phyloP scores from a whole-genome alignment of 2,113 vertebrate genomes.

The Rhinolophus sinicus region DNA sequence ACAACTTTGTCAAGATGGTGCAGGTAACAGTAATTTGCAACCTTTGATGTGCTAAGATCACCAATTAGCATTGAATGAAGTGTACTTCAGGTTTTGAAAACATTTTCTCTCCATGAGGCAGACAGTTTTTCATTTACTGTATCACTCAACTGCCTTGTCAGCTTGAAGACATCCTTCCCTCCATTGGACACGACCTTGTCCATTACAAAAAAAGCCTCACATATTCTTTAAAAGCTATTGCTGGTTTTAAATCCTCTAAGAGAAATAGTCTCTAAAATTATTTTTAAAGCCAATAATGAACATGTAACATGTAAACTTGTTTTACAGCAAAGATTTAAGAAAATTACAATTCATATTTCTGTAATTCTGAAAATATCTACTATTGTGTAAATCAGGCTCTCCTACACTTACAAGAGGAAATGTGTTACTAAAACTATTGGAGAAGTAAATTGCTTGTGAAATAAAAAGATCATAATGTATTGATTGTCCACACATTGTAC shows the following conservation, averaged over 20 bases:
- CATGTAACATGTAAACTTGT: not conserved
- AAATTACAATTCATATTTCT: conserved; percentile 8
- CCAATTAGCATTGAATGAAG: not conserved
- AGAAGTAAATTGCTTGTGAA: conserved; percentile 14
- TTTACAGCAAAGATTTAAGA: conserved; percentile 12
- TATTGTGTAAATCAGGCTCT: not conserved
- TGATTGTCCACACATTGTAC: not conserved
- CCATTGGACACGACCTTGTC: not conserved
- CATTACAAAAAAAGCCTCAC: not conserved
- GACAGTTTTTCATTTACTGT: not conserved
- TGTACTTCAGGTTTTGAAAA: not conserved
- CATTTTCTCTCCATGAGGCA: not conserved
- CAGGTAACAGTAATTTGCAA: not conserved
- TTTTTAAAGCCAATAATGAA: conserved; percentile 6
- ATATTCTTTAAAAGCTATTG: conserved; percentile 21
- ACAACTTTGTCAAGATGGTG: not conserved
- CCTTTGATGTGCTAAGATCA: not conserved
- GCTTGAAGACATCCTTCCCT: not conserved
- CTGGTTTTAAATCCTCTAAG: not conserved
- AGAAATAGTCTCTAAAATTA: not conserved
- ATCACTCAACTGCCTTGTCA: not conserved
- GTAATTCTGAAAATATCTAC: conserved; percentile 1
- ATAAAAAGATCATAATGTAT: conserved; percentile 5
- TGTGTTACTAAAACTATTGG: not conserved
- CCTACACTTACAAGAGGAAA: conserved; percentile 14